A percentile compares a stretch with the other conserved stretches of the same genome.
Conservation (phyloP, 2,113 vertebrate genomes). For the Puffinus mauretanicus region DNA sequence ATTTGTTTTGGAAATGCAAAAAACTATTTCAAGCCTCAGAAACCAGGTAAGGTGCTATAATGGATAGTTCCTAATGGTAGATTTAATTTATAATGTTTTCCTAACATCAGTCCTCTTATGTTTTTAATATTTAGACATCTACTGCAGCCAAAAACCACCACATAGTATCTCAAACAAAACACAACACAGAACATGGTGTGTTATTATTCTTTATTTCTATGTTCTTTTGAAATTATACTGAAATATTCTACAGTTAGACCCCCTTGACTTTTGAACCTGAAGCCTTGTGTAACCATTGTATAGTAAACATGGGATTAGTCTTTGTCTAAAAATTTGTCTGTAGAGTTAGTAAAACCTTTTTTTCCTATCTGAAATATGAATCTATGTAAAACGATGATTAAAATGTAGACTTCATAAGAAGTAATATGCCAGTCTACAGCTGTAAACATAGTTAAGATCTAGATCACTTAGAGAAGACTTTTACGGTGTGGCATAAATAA, state of each 20-base stretch:
- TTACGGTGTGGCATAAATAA: background rate
- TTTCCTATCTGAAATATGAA: background rate
- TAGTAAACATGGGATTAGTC: background rate
- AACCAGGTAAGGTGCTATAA: slow-evolving; percentile 79
- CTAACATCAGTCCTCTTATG: background rate
- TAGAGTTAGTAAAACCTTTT: background rate
- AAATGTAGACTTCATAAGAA: background rate
- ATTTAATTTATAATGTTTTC: background rate
- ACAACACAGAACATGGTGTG: background rate
- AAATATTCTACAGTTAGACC: background rate
- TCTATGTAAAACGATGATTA: background rate
- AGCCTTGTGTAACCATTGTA: background rate
- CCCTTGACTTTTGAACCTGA: background rate
- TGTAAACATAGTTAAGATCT: background rate
- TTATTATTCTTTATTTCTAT: background rate
- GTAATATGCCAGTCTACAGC: background rate
- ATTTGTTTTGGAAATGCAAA: slow-evolving; percentile 93
- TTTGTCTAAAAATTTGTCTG: background rate
- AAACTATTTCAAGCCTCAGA: slow-evolving; percentile 92
- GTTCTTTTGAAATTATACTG: background rate
- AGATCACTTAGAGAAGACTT: background rate
- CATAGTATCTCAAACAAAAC: background rate
- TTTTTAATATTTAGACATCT: background rate
- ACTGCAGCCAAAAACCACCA: background rate
- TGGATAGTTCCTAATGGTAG: background rate